Conservation (phyloP, 1,140 invertebrate genomes). For the Zaprionus taronus region DNA sequence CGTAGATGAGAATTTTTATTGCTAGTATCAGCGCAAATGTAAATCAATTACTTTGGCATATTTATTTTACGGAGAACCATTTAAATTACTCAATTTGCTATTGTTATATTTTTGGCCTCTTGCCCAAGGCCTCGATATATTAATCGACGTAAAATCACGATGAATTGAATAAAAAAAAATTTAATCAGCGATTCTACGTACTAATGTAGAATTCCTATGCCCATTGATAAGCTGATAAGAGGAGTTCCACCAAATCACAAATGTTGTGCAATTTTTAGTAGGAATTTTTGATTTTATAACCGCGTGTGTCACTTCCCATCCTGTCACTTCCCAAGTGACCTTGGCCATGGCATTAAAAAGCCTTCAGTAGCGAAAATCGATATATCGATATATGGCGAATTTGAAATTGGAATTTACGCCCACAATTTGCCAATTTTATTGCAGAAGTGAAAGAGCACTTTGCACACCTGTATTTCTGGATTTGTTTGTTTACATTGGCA, state of each 20-base stretch:
- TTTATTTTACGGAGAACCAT: neutral
- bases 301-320: neutral
- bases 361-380: constrained; percentile 45
- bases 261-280: neutral
- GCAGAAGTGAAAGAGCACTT: neutral
- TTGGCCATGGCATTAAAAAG: constrained; percentile 10
- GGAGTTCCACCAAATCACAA: neutral
- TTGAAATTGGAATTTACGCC: neutral
- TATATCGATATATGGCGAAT: constrained; percentile 35
- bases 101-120: neutral
- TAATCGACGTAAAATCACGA: constrained; percentile 41
- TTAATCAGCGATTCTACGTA: neutral
- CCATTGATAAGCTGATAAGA: constrained; percentile 14
- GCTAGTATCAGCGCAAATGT: neutral
- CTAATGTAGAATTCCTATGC: neutral
- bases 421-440: neutral
- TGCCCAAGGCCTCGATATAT: constrained; percentile 1
- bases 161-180: constrained; percentile 27
- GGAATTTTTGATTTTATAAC: neutral
- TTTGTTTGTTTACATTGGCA: constrained; percentile 65
- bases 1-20: neutral
- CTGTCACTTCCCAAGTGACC: constrained; percentile 31
- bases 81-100: neutral
- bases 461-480: constrained; percentile 19
- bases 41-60: neutral